phyloP scores from a whole-genome alignment of 1,140 invertebrate species.

The Andrena cerasifolii region DNA sequence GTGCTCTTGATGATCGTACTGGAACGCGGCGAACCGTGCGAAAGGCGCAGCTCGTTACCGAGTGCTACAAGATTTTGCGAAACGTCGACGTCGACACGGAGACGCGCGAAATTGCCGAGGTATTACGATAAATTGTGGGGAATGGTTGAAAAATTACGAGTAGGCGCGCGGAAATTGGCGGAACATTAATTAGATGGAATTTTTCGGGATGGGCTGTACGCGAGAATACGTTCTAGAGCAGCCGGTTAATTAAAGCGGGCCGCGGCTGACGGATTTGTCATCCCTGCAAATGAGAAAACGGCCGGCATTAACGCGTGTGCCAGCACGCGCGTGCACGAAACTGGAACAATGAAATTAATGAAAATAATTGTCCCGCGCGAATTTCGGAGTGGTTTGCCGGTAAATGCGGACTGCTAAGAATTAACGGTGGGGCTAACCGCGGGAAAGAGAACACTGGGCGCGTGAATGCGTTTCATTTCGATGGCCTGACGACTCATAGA shows the following conservation, averaged over 20 bases:
- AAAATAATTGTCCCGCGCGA: constrained; percentile 1
- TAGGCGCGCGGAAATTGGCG: neutral
- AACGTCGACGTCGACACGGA: neutral
- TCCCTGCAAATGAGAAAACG: constrained; percentile 6
- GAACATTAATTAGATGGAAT: constrained; percentile 30
- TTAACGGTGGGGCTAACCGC: constrained; percentile 6
- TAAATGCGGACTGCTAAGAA: neutral
- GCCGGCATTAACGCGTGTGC: too few species aligned
- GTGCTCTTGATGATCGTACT: too few species aligned
- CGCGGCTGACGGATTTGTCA: constrained; percentile 17
- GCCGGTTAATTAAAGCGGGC: constrained; percentile 26
- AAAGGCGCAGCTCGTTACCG: too few species aligned
- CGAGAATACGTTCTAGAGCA: neutral
- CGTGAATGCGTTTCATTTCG: neutral
- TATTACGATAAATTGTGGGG: too few species aligned
- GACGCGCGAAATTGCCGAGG: neutral
- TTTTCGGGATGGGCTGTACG: neutral
- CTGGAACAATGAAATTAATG: constrained; percentile 38
- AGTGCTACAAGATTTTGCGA: neutral
- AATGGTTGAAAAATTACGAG: neutral
- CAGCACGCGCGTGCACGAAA: neutral
- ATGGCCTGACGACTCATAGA: neutral
- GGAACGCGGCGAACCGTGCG: too few species aligned
- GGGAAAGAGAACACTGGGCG: neutral
- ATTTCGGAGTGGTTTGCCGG: neutral